These are phyloP conservation scores for Chinchilla lanigera DNA, from an alignment of 2,113 vertebrate species.

Conservation along the genomic window DNA sequence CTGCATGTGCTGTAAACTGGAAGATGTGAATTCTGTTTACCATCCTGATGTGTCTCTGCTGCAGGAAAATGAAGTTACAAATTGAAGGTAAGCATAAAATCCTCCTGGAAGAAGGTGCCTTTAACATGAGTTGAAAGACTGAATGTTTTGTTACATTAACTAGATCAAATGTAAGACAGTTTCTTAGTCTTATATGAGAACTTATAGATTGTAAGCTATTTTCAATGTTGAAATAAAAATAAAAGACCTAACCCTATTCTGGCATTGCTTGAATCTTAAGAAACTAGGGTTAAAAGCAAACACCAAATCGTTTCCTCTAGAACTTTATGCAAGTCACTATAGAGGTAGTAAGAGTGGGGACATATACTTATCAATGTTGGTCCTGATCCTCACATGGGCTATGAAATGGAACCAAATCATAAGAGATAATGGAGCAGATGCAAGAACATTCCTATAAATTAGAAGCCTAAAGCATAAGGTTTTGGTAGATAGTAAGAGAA, in stretches of 20 bases:
- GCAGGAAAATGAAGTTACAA: background rate
- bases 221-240: background rate
- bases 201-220: background rate
- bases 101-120: background rate
- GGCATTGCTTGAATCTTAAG: background rate
- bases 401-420: background rate
- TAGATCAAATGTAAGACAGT: background rate
- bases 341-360: background rate
- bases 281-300: background rate
- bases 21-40: background rate
- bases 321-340: background rate
- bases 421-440: background rate
- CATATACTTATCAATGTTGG: background rate
- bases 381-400: background rate
- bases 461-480: fast-evolving
- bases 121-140: background rate
- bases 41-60: background rate
- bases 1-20: background rate
- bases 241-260: background rate
- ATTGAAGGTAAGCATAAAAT: background rate
- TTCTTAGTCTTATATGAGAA: background rate
- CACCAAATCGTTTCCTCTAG: background rate
- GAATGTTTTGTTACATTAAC: background rate
- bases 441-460: background rate
- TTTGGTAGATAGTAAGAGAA: background rate